Percentiles rank a stretch among this genome's conserved stretches.
phyloP scores from a whole-genome alignment of 1,140 invertebrate species.

The Drosophila nikananu region DNA sequence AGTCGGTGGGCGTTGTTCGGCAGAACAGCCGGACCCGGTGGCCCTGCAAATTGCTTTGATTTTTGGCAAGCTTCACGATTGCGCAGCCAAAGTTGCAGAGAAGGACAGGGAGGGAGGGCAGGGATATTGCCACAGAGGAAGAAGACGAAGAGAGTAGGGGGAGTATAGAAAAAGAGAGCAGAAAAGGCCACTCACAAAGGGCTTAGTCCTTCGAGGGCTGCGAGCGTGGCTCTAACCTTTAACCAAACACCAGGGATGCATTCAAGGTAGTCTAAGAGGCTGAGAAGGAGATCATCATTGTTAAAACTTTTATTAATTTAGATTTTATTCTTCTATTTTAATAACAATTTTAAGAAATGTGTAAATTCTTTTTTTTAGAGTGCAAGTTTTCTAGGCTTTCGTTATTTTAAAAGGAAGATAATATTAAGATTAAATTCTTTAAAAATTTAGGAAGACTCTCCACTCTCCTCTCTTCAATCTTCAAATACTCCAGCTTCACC shows the following conservation, averaged over 20 bases:
- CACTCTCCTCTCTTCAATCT: background rate
- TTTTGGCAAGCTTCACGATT: conserved; percentile 43
- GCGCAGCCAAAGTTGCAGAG: conserved; percentile 12
- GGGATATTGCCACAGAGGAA: conserved; percentile 11
- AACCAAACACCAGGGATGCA: background rate
- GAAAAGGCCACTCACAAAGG: background rate
- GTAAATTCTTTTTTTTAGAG: background rate
- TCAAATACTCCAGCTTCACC: background rate
- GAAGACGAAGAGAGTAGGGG: background rate
- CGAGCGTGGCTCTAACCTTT: background rate
- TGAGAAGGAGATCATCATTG: background rate
- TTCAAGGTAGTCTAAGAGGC: background rate
- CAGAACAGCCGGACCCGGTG: background rate
- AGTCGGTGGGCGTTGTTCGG: conserved; percentile 4
- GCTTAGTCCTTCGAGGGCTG: background rate
- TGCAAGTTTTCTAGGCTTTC: too few relatives aligned
- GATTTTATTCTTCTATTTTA: background rate
- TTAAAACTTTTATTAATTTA: background rate
- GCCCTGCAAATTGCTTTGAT: conserved; percentile 40
- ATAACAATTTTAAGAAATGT: background rate
- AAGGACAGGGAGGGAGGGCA: background rate
- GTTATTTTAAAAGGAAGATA: too few relatives aligned
- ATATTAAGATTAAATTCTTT: conserved; percentile 8
- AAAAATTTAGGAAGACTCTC: background rate
- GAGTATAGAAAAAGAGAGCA: background rate